Percentiles rank a stretch among this genome's conserved stretches.
phyloP scores from a whole-genome alignment of 2,888 invertebrate species.

The Andrena chrysosceles region DNA sequence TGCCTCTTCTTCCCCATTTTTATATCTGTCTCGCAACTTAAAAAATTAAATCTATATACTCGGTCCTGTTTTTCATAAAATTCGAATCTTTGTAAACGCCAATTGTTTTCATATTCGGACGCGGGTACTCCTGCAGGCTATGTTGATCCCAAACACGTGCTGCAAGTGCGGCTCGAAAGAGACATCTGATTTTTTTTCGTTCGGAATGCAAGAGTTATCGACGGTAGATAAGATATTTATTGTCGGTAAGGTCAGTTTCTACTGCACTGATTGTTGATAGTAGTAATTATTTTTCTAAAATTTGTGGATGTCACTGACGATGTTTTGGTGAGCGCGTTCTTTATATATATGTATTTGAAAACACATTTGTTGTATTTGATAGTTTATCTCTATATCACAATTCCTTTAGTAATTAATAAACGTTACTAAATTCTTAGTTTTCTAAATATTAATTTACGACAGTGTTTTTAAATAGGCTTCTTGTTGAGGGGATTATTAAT shows the following conservation, averaged over 20 bases:
- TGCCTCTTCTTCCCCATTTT: conserved; percentile 89
- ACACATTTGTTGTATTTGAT: too few species aligned
- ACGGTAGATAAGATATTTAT: background rate
- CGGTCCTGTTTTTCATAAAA: background rate
- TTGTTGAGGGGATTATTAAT: too few species aligned
- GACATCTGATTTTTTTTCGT: conserved; percentile 4
- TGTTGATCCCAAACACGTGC: conserved; percentile 25
- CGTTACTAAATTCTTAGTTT: too few species aligned
- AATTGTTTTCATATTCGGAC: conserved; percentile 11
- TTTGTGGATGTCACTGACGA: too few species aligned
- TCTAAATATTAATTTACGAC: too few species aligned
- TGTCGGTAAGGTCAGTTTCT: background rate
- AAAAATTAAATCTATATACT: background rate
- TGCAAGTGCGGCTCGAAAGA: too few species aligned
- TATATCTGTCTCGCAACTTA: background rate
- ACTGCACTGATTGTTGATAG: background rate
- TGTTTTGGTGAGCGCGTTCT: too few species aligned
- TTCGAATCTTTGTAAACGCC: background rate
- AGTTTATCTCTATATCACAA: too few species aligned
- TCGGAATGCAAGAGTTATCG: background rate
- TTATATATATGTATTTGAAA: too few species aligned
- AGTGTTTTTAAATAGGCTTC: too few species aligned
- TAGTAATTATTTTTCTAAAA: too few species aligned
- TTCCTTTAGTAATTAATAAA: too few species aligned
- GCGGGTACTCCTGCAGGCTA: background rate